These are phyloP conservation scores for Bactericera cockerelli DNA, from an alignment of 1,140 invertebrate genomes.

Conservation along the genomic window DNA sequence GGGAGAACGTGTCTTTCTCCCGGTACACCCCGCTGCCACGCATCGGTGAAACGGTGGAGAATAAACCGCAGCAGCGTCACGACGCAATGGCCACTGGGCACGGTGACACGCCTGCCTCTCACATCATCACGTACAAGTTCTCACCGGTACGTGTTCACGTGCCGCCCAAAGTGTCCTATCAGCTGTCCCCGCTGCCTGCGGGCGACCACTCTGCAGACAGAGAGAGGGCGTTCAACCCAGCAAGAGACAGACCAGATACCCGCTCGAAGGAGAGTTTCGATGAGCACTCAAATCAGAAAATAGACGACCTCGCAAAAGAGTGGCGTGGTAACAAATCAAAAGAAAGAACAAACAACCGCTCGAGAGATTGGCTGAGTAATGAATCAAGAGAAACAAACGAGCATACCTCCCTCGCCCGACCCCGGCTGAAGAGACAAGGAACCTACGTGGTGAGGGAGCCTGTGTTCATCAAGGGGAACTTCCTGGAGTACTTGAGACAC, in stretches of 20 bases:
- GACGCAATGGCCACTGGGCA: neutral
- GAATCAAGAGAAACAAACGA: too few relatives aligned
- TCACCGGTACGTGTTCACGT: neutral
- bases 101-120: neutral
- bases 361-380: too few relatives aligned
- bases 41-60: neutral
- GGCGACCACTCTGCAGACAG: too few relatives aligned
- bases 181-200: neutral
- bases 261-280: neutral
- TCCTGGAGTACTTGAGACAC: neutral
- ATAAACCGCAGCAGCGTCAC: neutral
- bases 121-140: neutral
- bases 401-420: too few relatives aligned
- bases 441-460: neutral
- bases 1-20: slow-evolving; percentile 4
- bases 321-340: too few relatives aligned
- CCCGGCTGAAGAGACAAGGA: neutral
- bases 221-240: neutral
- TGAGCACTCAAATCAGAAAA: neutral
- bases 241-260: neutral
- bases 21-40: neutral
- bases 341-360: neutral
- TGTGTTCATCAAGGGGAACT: slow-evolving; percentile 1
- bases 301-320: neutral
- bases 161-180: neutral